Conservation (phyloP, 2,113 vertebrate genomes). For the Xiphophorus couchianus region DNA sequence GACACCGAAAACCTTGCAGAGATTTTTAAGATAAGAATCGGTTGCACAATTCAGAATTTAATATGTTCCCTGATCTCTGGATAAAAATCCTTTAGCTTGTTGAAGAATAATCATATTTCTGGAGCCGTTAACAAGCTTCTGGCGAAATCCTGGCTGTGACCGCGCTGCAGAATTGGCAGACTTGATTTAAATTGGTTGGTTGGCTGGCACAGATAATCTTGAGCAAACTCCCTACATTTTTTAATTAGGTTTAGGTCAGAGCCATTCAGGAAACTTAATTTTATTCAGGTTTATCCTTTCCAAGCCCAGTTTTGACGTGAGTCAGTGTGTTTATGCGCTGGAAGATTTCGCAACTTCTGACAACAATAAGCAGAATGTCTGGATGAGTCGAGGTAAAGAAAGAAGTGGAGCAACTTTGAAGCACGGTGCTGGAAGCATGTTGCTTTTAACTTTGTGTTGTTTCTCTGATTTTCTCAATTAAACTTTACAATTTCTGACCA, state of each 20-base stretch:
- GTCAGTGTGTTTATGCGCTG: neutral
- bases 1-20: neutral
- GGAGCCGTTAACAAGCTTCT: too few species aligned
- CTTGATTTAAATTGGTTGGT: neutral
- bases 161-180: neutral
- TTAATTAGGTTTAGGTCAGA: neutral
- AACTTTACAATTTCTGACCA: too few species aligned
- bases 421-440: too few species aligned
- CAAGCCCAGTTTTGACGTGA: neutral
- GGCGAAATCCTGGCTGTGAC: too few species aligned
- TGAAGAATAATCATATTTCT: too few species aligned
- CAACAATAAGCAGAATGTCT: too few species aligned
- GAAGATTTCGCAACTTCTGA: neutral
- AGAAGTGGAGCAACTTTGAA: too few species aligned
- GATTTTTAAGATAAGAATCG: neutral
- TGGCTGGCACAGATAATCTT: neutral
- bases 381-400: too few species aligned
- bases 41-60: too few species aligned
- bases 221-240: neutral
- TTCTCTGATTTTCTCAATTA: too few species aligned
- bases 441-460: too few species aligned
- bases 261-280: neutral
- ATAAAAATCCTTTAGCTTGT: too few species aligned
- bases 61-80: neutral
- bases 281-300: neutral